Evolutionary conservation across 2,888 invertebrate species (phyloP).

Genomic region (Papilio gigon): DNA sequence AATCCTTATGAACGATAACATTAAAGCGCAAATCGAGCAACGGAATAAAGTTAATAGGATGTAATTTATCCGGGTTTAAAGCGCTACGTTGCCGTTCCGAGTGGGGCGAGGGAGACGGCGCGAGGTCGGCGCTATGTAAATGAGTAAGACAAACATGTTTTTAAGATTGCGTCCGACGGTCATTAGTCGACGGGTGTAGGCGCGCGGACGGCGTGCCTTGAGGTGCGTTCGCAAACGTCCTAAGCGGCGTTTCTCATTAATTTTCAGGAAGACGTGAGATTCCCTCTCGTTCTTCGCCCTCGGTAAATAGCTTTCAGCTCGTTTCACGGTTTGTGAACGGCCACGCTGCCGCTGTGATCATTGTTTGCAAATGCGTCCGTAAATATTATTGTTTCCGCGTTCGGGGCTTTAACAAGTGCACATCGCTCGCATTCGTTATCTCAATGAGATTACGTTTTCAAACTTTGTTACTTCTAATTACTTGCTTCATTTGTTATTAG

Average conservation of each 20-base stretch:
- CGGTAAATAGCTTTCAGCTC: slow-evolving; percentile 69
- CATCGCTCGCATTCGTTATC: slow-evolving; percentile 7
- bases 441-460: slow-evolving; percentile 8
- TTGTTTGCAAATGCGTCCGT: slow-evolving; percentile 47
- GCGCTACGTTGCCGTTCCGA: slow-evolving; percentile 78
- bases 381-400: slow-evolving; percentile 45
- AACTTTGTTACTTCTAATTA: not conserved
- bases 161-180: slow-evolving; percentile 65
- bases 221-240: slow-evolving; percentile 74
- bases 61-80: slow-evolving; percentile 80
- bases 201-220: slow-evolving; percentile 62
- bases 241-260: slow-evolving; percentile 79
- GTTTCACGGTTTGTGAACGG: slow-evolving; percentile 58
- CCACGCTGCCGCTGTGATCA: slow-evolving; percentile 43
- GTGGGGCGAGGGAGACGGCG: slow-evolving; percentile 66
- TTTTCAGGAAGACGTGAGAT: slow-evolving; percentile 79
- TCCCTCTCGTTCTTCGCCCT: slow-evolving; percentile 68
- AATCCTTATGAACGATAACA: slow-evolving; percentile 74
- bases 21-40: slow-evolving; percentile 80
- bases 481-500: not conserved
- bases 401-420: slow-evolving; percentile 5
- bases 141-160: slow-evolving; percentile 68
- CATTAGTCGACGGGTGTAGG: slow-evolving; percentile 67
- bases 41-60: slow-evolving; percentile 79
- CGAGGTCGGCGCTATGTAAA: slow-evolving; percentile 45